Percentiles rank a stretch among this genome's conserved stretches.
These are phyloP conservation scores for Seriola quinqueradiata DNA, from an alignment of 2,113 vertebrate species.

Conservation along the genomic window DNA sequence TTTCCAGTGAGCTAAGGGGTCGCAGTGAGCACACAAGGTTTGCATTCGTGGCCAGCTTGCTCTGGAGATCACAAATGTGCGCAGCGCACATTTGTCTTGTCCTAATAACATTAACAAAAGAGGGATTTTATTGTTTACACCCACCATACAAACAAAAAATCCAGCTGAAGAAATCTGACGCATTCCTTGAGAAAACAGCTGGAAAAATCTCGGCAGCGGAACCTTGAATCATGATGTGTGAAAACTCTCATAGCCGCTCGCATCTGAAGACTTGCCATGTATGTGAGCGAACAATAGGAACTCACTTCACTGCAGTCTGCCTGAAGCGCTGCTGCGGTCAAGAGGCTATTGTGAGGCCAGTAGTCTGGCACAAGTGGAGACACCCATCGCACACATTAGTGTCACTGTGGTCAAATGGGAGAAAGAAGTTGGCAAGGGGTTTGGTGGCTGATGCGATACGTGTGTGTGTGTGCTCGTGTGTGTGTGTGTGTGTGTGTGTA, in stretches of 20 bases:
- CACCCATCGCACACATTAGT: constrained; percentile 32
- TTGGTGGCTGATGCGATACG: constrained; percentile 19
- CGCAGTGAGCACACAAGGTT: constrained; percentile 15
- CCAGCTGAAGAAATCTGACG: not conserved
- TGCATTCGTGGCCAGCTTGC: not conserved
- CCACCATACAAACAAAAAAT: not conserved
- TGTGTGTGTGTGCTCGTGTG: not conserved
- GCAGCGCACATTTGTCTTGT: constrained; percentile 9
- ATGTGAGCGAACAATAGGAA: constrained; percentile 20
- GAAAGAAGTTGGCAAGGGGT: constrained; percentile 19
- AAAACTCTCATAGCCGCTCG: not conserved
- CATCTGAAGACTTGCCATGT: not conserved
- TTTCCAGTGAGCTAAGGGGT: constrained; percentile 52
- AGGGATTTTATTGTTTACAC: not conserved
- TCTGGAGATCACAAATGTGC: constrained; percentile 1
- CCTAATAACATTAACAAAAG: not conserved
- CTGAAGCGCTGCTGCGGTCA: constrained; percentile 19
- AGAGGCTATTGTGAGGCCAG: constrained; percentile 26
- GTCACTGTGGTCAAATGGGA: constrained; percentile 48
- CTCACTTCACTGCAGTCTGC: constrained; percentile 22
- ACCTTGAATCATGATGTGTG: constrained; percentile 2
- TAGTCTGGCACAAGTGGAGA: constrained; percentile 19
- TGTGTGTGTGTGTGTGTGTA: constrained; percentile 17
- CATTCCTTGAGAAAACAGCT: not conserved
- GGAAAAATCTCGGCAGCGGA: not conserved